These are phyloP conservation scores for Ptychoptera contaminata DNA, from an alignment of 2,888 invertebrate species.

Conservation along the genomic window DNA sequence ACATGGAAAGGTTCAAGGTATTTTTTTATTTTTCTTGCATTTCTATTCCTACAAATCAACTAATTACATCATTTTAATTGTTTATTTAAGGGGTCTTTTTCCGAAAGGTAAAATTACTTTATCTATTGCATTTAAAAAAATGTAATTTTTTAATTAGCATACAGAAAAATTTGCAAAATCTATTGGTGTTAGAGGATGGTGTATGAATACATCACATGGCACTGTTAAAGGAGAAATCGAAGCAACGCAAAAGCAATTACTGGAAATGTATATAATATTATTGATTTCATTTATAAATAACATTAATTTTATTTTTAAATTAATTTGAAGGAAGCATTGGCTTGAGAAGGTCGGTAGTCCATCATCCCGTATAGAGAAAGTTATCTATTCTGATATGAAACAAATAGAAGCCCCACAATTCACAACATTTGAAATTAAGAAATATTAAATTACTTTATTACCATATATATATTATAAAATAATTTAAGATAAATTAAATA, in stretches of 20 bases:
- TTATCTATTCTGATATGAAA: constrained; percentile 48
- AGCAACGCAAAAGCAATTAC: constrained; percentile 35
- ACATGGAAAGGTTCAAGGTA: constrained; percentile 33
- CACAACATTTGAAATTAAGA: constrained; percentile 34
- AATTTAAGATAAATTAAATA: too few species aligned
- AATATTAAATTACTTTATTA: too few species aligned
- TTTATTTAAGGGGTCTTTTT: constrained; percentile 29
- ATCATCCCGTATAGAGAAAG: constrained; percentile 53
- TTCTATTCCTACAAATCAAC: constrained; percentile 5
- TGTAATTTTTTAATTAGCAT: constrained; percentile 27
- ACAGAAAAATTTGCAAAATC: constrained; percentile 41
- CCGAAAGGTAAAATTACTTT: constrained; percentile 23
- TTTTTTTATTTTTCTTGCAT: constrained; percentile 1
- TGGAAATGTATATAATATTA: constrained; percentile 36
- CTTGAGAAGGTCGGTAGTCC: constrained; percentile 57
- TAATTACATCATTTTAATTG: constrained; percentile 4
- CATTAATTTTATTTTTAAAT: constrained; percentile 6
- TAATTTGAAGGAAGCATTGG: constrained; percentile 22
- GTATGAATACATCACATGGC: constrained; percentile 44
- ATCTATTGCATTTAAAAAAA: neutral
- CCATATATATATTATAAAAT: too few species aligned
- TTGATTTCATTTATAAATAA: constrained; percentile 4
- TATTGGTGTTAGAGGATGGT: constrained; percentile 46
- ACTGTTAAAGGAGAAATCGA: constrained; percentile 48
- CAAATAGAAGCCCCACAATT: constrained; percentile 37